Evolutionary conservation across 2,797 vertebrate species (phyloP).

Genomic region (Falco novaeseelandiae): DNA sequence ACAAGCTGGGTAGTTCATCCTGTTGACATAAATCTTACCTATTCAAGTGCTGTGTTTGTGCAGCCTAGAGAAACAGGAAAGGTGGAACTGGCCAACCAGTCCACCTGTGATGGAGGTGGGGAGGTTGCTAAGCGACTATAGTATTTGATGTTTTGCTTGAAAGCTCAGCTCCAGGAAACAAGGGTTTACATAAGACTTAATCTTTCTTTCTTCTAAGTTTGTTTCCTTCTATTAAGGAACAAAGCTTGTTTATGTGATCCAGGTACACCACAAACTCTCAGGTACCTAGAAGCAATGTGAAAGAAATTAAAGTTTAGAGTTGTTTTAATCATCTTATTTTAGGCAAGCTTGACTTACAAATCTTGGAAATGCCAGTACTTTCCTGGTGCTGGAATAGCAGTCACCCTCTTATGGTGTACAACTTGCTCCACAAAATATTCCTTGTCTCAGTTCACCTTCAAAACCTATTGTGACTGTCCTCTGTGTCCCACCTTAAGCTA

Average conservation of each 20-base stretch:
- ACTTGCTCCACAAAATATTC: background rate
- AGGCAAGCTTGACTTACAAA: background rate
- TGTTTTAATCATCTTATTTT: background rate
- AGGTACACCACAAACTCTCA: background rate
- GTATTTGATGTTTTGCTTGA: slow-evolving; percentile 51
- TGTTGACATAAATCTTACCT: background rate
- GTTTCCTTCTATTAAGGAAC: background rate
- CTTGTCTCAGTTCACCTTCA: background rate
- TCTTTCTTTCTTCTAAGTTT: slow-evolving; percentile 16
- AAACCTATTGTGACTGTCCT: background rate
- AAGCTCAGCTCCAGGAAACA: slow-evolving; percentile 55
- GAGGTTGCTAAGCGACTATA: slow-evolving; percentile 51
- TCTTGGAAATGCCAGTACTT: background rate
- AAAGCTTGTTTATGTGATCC: slow-evolving; percentile 2
- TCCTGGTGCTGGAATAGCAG: background rate
- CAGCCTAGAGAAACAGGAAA: slow-evolving; percentile 48
- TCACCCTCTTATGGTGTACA: background rate
- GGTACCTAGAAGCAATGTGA: background rate
- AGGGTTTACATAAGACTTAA: slow-evolving; percentile 24
- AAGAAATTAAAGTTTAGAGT: background rate
- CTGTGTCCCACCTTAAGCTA: background rate
- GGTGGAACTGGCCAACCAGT: background rate
- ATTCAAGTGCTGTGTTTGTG: background rate
- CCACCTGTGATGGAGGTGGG: slow-evolving; percentile 20
- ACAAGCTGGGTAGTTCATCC: background rate